These are phyloP conservation scores for Anthopleura sola DNA, from an alignment of 64 coral and sea anemone genomes.

Conservation along the genomic window DNA sequence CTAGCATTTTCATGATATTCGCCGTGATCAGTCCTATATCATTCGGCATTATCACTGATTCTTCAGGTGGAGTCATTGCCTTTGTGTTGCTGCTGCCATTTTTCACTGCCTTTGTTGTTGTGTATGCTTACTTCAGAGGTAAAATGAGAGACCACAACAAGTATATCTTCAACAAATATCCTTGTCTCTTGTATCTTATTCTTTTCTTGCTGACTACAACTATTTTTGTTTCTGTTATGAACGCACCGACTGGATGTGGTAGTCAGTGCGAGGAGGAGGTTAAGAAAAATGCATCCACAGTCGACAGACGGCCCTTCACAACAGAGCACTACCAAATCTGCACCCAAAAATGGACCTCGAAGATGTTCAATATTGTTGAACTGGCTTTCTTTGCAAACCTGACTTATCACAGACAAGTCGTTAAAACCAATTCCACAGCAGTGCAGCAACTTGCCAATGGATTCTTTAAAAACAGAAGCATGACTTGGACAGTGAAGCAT, in stretches of 20 bases:
- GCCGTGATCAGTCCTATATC: conserved; percentile 42
- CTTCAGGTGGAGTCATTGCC: conserved; percentile 14
- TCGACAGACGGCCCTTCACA: not conserved
- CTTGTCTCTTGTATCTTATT: conserved; percentile 32
- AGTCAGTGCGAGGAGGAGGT: not conserved
- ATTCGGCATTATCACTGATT: conserved; percentile 25
- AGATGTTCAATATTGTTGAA: conserved; percentile 52
- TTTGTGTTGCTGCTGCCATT: conserved; percentile 50
- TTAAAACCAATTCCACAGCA: not conserved
- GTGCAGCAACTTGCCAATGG: not conserved
- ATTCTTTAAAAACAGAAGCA: not conserved
- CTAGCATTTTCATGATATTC: conserved; percentile 11
- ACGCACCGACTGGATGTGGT: not conserved
- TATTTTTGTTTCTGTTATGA: not conserved
- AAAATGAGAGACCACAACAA: conserved; percentile 25
- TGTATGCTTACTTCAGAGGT: conserved; percentile 34
- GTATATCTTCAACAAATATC: conserved; percentile 44
- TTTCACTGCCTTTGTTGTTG: not conserved
- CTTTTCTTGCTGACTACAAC: conserved; percentile 17
- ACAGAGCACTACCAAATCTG: conserved; percentile 44
- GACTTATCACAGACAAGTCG: conserved; percentile 16
- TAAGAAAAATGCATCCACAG: not conserved
- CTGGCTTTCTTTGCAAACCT: conserved; percentile 52
- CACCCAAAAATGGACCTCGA: conserved; percentile 33
- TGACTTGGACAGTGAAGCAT: not conserved